Conservation (phyloP, 1,140 invertebrate genomes). For the Choristoneura fumiferana region DNA sequence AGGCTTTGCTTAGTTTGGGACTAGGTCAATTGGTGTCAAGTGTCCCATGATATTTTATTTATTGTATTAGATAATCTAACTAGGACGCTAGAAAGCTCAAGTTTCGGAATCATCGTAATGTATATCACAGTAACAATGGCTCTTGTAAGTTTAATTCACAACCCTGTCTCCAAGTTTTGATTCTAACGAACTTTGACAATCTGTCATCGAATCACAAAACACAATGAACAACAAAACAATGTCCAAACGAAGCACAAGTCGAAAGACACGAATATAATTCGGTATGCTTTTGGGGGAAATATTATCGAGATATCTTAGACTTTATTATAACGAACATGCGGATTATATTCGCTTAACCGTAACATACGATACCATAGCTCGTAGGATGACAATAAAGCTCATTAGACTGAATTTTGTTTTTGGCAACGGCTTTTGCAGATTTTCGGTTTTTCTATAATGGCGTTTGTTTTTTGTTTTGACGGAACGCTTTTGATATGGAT, state of each 20-base stretch:
- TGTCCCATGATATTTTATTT: too few relatives aligned
- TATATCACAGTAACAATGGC: too few relatives aligned
- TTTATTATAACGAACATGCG: not conserved
- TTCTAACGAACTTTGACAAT: too few relatives aligned
- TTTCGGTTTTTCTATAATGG: not conserved
- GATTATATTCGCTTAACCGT: not conserved
- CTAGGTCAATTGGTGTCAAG: too few relatives aligned
- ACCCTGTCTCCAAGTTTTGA: too few relatives aligned
- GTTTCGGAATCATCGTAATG: too few relatives aligned
- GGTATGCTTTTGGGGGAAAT: not conserved
- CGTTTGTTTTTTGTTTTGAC: too few relatives aligned
- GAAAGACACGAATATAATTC: not conserved
- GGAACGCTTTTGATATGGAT: too few relatives aligned
- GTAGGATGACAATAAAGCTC: not conserved
- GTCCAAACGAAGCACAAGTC: not conserved
- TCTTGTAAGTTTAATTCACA: too few relatives aligned
- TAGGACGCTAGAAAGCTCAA: too few relatives aligned
- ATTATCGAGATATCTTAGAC: conserved; percentile 1
- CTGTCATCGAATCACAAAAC: not conserved
- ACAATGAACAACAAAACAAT: not conserved
- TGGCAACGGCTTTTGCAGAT: not conserved
- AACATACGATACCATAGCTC: not conserved
- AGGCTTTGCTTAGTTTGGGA: too few relatives aligned
- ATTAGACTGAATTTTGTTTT: conserved; percentile 3
- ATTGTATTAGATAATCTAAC: too few relatives aligned